Evolutionary conservation across 2,888 invertebrate species (phyloP).

Genomic region (Fragum sueziense): DNA sequence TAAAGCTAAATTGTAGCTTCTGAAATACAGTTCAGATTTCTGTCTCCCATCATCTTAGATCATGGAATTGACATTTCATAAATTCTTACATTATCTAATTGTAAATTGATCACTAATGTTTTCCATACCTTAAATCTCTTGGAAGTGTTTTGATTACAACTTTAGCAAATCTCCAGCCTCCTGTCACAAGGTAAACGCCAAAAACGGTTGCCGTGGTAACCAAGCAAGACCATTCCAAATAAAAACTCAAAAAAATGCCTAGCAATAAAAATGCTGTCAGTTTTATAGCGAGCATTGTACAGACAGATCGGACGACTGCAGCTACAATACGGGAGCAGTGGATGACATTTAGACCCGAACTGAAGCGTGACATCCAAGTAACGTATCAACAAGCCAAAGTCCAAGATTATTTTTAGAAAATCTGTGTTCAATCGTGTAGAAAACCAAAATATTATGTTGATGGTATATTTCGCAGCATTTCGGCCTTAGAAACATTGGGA

Average conservation of each 20-base stretch:
- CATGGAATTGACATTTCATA: no score
- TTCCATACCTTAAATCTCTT: constrained; percentile 72
- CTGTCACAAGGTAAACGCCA: constrained; percentile 71
- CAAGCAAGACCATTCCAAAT: constrained; percentile 60
- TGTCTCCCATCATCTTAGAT: no score
- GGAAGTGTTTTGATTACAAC: constrained; percentile 72
- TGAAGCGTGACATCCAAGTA: constrained; percentile 43
- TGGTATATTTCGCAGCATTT: not conserved
- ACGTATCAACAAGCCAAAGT: constrained; percentile 35
- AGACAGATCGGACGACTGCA: constrained; percentile 32
- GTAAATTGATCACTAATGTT: no score
- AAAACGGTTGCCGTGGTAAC: constrained; percentile 64
- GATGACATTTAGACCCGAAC: not conserved
- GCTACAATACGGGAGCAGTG: constrained; percentile 37
- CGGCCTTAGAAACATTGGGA: not conserved
- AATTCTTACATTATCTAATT: no score
- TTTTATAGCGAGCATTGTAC: constrained; percentile 62
- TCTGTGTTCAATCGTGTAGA: not conserved
- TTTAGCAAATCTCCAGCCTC: constrained; percentile 76
- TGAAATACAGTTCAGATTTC: no score
- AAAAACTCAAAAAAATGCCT: constrained; percentile 63
- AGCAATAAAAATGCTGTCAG: constrained; percentile 59
- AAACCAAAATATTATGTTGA: no score
- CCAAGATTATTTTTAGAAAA: constrained; percentile 25
- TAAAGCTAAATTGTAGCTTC: no score